A percentile compares a stretch with the other conserved stretches of the same genome.
These are phyloP conservation scores for Ceratoteleas bidentatus DNA, from an alignment of 1,140 invertebrate genomes.

Conservation along the genomic window DNA sequence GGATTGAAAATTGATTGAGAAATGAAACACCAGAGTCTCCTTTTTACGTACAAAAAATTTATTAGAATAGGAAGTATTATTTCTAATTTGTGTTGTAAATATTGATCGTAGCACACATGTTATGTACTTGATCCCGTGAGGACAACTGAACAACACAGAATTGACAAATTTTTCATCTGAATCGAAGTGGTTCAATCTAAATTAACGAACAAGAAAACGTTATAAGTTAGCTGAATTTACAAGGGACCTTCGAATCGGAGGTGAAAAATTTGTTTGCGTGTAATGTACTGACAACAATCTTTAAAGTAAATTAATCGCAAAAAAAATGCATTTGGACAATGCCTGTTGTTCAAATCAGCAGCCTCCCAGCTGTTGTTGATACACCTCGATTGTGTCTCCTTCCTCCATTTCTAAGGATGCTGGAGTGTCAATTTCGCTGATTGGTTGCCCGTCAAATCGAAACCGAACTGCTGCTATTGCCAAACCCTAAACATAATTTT, in stretches of 20 bases:
- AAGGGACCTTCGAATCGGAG: slow-evolving; percentile 17
- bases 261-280: slow-evolving; percentile 38
- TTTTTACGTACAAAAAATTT: slow-evolving; percentile 63
- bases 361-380: slow-evolving; percentile 91
- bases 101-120: slow-evolving; percentile 3
- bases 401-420: slow-evolving; percentile 96
- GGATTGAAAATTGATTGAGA: neutral
- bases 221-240: slow-evolving; percentile 29
- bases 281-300: slow-evolving; percentile 27
- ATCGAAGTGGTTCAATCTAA: slow-evolving; percentile 28
- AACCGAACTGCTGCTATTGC: slow-evolving; percentile 94
- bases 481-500: slow-evolving; percentile 88
- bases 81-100: slow-evolving; percentile 41
- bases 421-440: slow-evolving; percentile 95
- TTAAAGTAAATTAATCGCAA: slow-evolving; percentile 18
- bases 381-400: slow-evolving; percentile 97
- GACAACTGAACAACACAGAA: slow-evolving; percentile 10
- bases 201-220: neutral
- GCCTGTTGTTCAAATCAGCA: slow-evolving; percentile 36
- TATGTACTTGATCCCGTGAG: slow-evolving; percentile 7
- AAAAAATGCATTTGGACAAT: slow-evolving; percentile 36
- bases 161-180: slow-evolving; percentile 47
- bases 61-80: slow-evolving; percentile 52
- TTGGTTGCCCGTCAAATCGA: slow-evolving; percentile 96
- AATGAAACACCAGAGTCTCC: neutral